phyloP scores from a whole-genome alignment of 2,113 vertebrate species.

The Ictalurus punctatus region DNA sequence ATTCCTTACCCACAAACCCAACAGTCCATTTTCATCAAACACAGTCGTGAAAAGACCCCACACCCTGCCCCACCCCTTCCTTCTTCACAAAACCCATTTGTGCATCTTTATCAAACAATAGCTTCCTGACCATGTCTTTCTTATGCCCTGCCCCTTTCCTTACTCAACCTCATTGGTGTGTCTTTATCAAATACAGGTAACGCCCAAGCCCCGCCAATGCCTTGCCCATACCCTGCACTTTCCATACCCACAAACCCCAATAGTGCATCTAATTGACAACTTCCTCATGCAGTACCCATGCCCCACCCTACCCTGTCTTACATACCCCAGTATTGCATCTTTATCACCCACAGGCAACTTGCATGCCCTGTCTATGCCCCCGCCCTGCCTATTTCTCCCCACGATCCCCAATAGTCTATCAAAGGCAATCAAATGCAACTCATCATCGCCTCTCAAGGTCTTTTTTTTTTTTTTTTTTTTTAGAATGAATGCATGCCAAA shows the following conservation, averaged over 20 bases:
- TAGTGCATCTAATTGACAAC: not conserved
- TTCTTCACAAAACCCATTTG: too few species aligned
- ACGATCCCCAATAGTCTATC: not conserved
- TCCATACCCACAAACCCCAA: not conserved
- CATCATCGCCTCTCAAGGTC: not conserved
- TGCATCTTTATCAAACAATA: not conserved
- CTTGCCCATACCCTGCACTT: not conserved
- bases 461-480: not conserved
- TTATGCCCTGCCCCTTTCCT: too few species aligned
- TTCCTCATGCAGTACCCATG: not conserved
- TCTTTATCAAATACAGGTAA: not conserved
- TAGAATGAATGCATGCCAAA: not conserved
- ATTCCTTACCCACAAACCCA: not conserved
- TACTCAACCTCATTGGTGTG: too few species aligned
- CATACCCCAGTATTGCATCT: not conserved
- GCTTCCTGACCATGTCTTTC: too few species aligned
- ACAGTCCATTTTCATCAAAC: not conserved
- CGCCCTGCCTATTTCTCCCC: not conserved
- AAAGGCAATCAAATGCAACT: not conserved
- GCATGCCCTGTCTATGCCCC: not conserved
- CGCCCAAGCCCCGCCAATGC: not conserved
- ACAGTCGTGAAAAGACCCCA: too few species aligned
- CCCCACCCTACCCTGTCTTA: not conserved
- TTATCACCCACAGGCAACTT: not conserved
- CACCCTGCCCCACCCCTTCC: too few species aligned